Evolutionary conservation across 2,888 invertebrate genomes (phyloP), one percentile per base, ranked within the genome.

Genomic region (Carcina quercana): DNA sequence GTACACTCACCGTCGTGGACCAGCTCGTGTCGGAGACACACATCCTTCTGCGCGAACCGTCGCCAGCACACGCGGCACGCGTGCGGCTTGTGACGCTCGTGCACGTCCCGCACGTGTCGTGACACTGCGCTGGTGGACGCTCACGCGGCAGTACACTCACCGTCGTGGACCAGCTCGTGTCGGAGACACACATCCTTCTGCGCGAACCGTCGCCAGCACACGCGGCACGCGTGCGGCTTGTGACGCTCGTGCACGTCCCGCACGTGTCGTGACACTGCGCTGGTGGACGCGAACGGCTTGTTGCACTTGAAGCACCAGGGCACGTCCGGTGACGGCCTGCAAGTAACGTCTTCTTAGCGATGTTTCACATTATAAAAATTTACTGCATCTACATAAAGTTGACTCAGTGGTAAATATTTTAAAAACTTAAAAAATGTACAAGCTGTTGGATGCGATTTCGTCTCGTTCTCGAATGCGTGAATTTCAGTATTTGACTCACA

Each of bases 31-130:
- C 90, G 62, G 40, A 86, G 70, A 28, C 89, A 74, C 45, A 92
- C 90, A 60, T 89, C 91, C 34, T 89, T 89, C 68, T 93, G 93
- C 10, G 89, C 87, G 63, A 93, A 93, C 28, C 86, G 15, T 2
- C 64, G 54, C 2, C 37, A 45, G 56, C 78, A 78, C n/a, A 15
- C 13, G 15, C 32, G n/a, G 53, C 79, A 79, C 20, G 42, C 44
- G 63, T 52, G 59, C 28, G 74, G 70, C 13, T 57, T 52, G 57
- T 86, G 86, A 40, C 89, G 90, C 1, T 89, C 88, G 67, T 92
- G 92, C 30, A 88, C 88, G 32, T 15, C 28, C 34, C 90, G 85
- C 67, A 85, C 85, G 64, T 93, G 92, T 1, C 92, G 86, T 21
- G 86, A 83, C 15, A 91, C 72, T 10, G 89, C 89, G 34, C 89